A percentile compares a stretch with the other conserved stretches of the same genome.
Conservation (phyloP, 2,888 invertebrate genomes). For the Saturnia pavonia region DNA sequence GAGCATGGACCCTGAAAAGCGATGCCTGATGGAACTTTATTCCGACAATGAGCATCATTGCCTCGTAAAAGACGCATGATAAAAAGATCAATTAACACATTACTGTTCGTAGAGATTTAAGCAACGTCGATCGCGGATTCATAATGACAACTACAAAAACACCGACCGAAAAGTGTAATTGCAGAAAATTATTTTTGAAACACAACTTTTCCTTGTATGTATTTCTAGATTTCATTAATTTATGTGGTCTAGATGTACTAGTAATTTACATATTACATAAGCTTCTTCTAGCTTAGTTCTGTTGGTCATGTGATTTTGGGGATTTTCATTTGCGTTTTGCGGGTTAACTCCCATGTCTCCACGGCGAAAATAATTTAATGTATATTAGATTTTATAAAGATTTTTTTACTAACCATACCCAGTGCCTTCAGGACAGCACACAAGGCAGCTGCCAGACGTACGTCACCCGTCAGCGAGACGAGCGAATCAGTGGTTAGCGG, state of each 20-base stretch:
- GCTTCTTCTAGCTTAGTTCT: not conserved
- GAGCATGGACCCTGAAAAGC: too few species aligned
- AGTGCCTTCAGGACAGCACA: constrained; percentile 42
- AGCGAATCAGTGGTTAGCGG: constrained; percentile 37
- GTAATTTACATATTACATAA: not conserved
- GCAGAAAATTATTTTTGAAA: not conserved
- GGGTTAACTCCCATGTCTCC: too few species aligned
- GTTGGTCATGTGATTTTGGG: not conserved
- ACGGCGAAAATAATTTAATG: not conserved
- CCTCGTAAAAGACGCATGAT: not conserved
- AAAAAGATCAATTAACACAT: not conserved
- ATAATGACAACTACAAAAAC: not conserved
- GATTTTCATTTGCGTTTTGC: not conserved
- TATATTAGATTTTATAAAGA: not conserved
- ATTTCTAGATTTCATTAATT: not conserved
- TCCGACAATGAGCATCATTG: too few species aligned
- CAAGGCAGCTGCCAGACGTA: constrained; percentile 51
- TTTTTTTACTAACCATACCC: constrained; percentile 30
- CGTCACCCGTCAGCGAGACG: constrained; percentile 49
- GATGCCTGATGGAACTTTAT: too few species aligned
- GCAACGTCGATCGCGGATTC: not conserved
- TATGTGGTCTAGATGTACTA: not conserved
- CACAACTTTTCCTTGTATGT: not conserved
- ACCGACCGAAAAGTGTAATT: too few species aligned
- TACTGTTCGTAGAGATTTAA: not conserved